phyloP scores from a whole-genome alignment of 2,797 vertebrate species.

The Siniperca obscura region DNA sequence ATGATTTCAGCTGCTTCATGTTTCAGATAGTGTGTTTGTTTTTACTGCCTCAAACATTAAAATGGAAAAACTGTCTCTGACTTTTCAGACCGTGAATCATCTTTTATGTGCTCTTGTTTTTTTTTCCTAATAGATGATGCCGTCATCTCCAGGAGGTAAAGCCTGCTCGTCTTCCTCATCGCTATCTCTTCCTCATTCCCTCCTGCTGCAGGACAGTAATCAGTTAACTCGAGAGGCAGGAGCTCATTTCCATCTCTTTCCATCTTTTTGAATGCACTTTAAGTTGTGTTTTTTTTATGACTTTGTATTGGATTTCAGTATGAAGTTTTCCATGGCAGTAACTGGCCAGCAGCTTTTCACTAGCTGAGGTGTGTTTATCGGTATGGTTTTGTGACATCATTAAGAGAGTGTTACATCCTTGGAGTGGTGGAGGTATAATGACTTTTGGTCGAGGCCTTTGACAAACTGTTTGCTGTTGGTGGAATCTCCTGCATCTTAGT shows the following conservation, averaged over 20 bases:
- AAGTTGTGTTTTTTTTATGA: constrained; percentile 12
- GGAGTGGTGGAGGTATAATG: not conserved
- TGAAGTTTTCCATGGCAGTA: constrained; percentile 53
- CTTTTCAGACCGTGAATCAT: constrained; percentile 44
- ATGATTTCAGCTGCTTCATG: constrained; percentile 13
- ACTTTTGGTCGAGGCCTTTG: constrained; percentile 11
- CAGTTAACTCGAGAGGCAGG: constrained; percentile 35
- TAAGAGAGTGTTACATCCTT: constrained; percentile 22
- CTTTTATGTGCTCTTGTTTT: constrained; percentile 4
- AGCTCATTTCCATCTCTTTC: constrained; percentile 54
- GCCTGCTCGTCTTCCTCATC: not conserved
- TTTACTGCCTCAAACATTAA: constrained; percentile 40
- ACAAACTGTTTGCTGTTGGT: constrained; percentile 17
- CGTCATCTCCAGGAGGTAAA: constrained; percentile 32
- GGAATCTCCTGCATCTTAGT: constrained; percentile 16
- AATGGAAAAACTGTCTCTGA: constrained; percentile 38
- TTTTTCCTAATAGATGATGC: constrained; percentile 24
- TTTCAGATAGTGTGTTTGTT: constrained; percentile 42
- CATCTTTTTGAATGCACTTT: constrained; percentile 29
- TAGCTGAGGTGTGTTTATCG: constrained; percentile 40
- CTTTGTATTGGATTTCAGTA: constrained; percentile 35
- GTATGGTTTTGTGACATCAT: constrained; percentile 35
- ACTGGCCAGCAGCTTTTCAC: constrained; percentile 21
- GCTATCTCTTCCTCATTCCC: constrained; percentile 16
- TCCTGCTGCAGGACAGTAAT: constrained; percentile 44